These are phyloP conservation scores for Drosophila cardini DNA, from an alignment of 1,140 invertebrate species.

Conservation along the genomic window DNA sequence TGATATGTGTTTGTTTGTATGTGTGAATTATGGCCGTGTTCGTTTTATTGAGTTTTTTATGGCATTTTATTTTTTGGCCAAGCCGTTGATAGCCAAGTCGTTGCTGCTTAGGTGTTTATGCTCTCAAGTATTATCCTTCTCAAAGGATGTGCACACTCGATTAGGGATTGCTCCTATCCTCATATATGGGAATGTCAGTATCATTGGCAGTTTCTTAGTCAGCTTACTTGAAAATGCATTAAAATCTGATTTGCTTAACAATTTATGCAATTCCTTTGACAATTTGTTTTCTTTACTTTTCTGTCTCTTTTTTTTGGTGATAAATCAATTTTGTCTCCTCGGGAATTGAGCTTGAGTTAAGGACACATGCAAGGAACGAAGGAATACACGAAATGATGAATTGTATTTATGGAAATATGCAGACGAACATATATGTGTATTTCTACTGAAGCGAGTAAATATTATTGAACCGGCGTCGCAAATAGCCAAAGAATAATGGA, in stretches of 20 bases:
- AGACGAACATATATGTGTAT: slow-evolving; percentile 11
- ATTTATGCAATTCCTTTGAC: slow-evolving; percentile 64
- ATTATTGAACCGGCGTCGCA: slow-evolving; percentile 64
- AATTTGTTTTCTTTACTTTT: slow-evolving; percentile 2
- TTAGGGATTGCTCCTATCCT: slow-evolving; percentile 25
- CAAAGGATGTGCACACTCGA: slow-evolving; percentile 56
- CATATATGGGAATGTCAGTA: slow-evolving; percentile 10
- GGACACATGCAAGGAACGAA: slow-evolving; percentile 19
- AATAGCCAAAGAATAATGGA: slow-evolving; percentile 54
- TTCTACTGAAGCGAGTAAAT: slow-evolving; percentile 68
- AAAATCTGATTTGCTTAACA: slow-evolving; percentile 56
- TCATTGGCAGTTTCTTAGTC: slow-evolving; percentile 39
- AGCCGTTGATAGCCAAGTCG: slow-evolving; percentile 67
- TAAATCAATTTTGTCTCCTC: slow-evolving; percentile 69
- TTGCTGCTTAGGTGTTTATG: slow-evolving; percentile 73
- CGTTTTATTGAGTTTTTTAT: slow-evolving; percentile 71
- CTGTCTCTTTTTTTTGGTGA: slow-evolving; percentile 43
- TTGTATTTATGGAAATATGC: slow-evolving; percentile 67
- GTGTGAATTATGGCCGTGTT: slow-evolving; percentile 54
- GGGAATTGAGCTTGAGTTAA: background rate
- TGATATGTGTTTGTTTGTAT: slow-evolving; percentile 15
- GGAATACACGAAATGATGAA: slow-evolving; percentile 63
- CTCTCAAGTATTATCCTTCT: slow-evolving; percentile 72
- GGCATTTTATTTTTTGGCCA: slow-evolving; percentile 56
- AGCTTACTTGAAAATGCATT: slow-evolving; percentile 52